Base-by-base conservation (phyloP, 2,888 invertebrate genomes). In the Tetanocera ferruginea region DNA sequence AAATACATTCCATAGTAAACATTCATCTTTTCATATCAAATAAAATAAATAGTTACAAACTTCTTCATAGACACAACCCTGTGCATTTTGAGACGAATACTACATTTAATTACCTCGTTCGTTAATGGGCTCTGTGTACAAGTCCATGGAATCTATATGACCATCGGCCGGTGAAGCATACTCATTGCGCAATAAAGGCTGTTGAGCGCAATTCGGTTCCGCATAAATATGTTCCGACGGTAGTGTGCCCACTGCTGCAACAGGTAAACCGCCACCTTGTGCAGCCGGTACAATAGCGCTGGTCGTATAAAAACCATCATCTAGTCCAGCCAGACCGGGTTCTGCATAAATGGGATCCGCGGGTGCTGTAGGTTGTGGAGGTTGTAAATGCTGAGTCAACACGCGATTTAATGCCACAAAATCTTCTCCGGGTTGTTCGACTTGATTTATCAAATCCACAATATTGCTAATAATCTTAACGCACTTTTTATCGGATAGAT, bases 71-170 rank as follows among this genome's bases (percentile, higher is more conserved):
- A 23, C 67, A n/a, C 71, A 19, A 77, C 67, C 74, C 75, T 77
- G 43, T 76, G 34, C 78, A 72, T 77, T 75, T 77, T 52, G 72
- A 8, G 23, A 3, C 55, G n/a, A n/a, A n/a, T 75, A 67, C 55
- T 55, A 67, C 80, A 78, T 67, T 64, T 81, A 80, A 81, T 86
- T 85, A 89, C 89, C 86, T 85, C 82, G 85, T 72, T 85, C 83
- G 78, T 85, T 86, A 76, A 87, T 83, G 76, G 89, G 89, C 77
- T 88, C 89, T 9, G 87, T 83, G 78, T 90, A 90, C 57, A 86
- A 78, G 55, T 85, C 85, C 77, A 81, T 82, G 37, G 82, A 79
- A 8, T 83, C 81, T 17, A 84, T 81, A 80, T 84, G 84, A 17
- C 80, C 80, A 83, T 88, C 88, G 19, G 85, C 83, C 17, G 88